Evolutionary conservation across 2,888 invertebrate species (phyloP), one percentile per base, ranked within the genome.

Genomic region (Tenthredo mesomela): DNA sequence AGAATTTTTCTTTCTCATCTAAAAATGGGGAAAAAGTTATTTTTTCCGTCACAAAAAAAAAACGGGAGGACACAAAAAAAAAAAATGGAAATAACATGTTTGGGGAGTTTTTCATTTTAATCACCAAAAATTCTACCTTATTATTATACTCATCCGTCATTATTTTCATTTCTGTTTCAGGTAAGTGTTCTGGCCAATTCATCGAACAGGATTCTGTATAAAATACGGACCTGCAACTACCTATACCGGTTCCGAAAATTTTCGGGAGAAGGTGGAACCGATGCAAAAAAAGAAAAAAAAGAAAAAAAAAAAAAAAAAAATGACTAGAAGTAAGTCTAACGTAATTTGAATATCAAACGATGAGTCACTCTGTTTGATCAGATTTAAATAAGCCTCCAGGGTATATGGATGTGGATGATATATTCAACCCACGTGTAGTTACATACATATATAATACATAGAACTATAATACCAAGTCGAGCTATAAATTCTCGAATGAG

Each of bases 341-440:
- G 18, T 33, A 67, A 67, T 73, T 73, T 73, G 73, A 73, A 73
- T 73, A 73, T 73, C 73, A 73, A 73, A 73, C 73, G 73, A 54
- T 77, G 77, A 77, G 50, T 77, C 77, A 77, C 33, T 77, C 29
- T 15, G 54, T 77, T 77, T 77, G 77, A 77, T 77, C 54, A 77
- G 77, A 77, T 77, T 54, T 33, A 33, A 77, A 43, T 43, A 73
- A 73, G 73, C 73, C 73, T 67, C 33, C 12, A 18, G 67, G 67
- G 67, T 33, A 67, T 33, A 67, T 67, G 67, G 25, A 33, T 15
- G 33, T 33, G 33, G 25, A 61, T 61, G 21, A 61, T 25, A 25
- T 61, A 61, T 61, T 61, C 61, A 61, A 25, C 25, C 61, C 61
- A 25, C 61, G 61, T 61, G 21, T 61, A 61, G 61, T 54, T 54